Evolutionary conservation across 2,888 invertebrate genomes (phyloP).

Genomic region (Rhagonycha fulva): DNA sequence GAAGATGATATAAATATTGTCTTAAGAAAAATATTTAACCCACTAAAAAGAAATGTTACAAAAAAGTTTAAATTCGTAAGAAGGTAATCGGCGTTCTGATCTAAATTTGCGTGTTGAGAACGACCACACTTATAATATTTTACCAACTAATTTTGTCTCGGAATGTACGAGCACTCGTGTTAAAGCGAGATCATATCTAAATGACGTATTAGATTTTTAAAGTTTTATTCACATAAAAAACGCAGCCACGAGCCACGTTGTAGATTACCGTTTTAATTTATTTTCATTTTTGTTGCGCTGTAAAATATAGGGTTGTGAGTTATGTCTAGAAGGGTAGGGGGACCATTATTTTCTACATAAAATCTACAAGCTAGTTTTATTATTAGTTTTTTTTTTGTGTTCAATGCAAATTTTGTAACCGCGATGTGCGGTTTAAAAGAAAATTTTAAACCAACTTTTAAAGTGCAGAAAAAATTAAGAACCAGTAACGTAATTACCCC

Average conservation of each 20-base stretch:
- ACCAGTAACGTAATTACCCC: background rate
- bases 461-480: background rate
- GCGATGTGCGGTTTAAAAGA: background rate
- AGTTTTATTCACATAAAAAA: conserved; percentile 51
- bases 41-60: conserved; percentile 1
- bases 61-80: conserved; percentile 21
- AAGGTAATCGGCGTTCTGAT: conserved; percentile 19
- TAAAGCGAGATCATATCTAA: conserved; percentile 52
- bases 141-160: conserved; percentile 34
- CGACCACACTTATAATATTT: conserved; percentile 27
- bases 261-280: conserved; percentile 53
- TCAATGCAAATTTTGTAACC: background rate
- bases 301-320: conserved; percentile 49
- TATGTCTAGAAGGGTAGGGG: conserved; percentile 46
- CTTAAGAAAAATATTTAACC: background rate
- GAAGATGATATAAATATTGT: background rate
- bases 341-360: conserved; percentile 26
- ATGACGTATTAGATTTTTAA: conserved; percentile 56
- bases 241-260: conserved; percentile 51
- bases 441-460: background rate
- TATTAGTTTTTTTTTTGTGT: background rate
- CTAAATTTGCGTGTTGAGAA: conserved; percentile 32
- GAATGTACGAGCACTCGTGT: conserved; percentile 49
- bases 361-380: conserved; percentile 5
- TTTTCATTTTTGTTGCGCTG: conserved; percentile 51